phyloP scores from a whole-genome alignment of 2,888 invertebrate species.

The Dugesia japonica region DNA sequence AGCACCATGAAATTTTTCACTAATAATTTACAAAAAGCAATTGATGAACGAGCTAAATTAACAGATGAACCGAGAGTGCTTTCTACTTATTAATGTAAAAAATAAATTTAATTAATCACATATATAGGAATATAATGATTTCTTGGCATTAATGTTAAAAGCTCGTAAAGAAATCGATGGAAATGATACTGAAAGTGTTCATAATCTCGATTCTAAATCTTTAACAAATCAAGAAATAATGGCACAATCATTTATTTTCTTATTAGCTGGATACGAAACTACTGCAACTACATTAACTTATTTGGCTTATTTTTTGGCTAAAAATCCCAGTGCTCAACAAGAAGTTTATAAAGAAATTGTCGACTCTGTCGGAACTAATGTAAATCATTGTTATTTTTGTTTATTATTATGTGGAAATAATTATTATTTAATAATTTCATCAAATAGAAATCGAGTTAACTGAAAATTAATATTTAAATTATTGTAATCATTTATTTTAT shows the following conservation, averaged over 20 bases:
- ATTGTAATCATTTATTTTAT: too few species aligned
- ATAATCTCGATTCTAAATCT: background rate
- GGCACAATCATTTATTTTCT: conserved; percentile 17
- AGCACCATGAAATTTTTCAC: background rate
- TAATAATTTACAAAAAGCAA: background rate
- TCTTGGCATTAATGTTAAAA: conserved; percentile 4
- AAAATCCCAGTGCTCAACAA: conserved; percentile 10
- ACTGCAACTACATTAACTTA: background rate
- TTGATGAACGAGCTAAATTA: background rate
- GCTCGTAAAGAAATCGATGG: background rate
- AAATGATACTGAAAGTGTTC: background rate
- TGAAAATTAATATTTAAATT: too few species aligned
- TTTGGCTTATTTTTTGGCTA: background rate
- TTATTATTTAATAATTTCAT: too few species aligned
- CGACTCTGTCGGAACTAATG: background rate
- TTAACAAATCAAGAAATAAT: background rate
- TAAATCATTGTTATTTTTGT: too few species aligned
- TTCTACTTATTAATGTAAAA: too few species aligned
- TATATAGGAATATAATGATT: conserved; percentile 15
- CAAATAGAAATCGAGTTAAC: too few species aligned
- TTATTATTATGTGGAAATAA: too few species aligned
- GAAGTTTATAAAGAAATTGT: background rate
- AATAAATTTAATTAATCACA: too few species aligned
- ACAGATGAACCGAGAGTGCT: background rate
- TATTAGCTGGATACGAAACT: conserved; percentile 20